phyloP scores from a whole-genome alignment of 2,797 vertebrate genomes.

The Hypotaenidia okinawae region DNA sequence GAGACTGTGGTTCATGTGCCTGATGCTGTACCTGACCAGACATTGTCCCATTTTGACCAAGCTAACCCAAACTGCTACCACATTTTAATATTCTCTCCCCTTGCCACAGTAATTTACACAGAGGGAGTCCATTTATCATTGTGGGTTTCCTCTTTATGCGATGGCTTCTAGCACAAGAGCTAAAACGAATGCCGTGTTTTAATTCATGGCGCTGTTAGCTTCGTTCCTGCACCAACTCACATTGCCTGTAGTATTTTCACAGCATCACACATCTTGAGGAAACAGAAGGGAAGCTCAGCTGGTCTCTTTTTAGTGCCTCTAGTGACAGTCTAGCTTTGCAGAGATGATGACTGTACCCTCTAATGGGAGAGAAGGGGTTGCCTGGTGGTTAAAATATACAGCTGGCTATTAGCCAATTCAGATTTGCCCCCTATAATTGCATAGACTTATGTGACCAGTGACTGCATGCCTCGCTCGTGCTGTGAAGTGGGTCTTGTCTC shows the following conservation, averaged over 20 bases:
- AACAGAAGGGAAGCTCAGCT: slow-evolving; percentile 64
- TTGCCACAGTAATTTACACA: not conserved
- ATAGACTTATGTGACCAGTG: not conserved
- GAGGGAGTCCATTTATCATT: not conserved
- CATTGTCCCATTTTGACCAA: not conserved
- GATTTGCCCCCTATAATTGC: not conserved
- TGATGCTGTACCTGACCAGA: not conserved
- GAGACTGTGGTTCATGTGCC: not conserved
- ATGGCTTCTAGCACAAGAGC: not conserved
- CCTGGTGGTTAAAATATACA: slow-evolving; percentile 38
- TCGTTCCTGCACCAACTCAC: not conserved
- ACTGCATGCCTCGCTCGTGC: not conserved
- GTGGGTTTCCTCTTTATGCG: not conserved
- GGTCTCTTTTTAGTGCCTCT: slow-evolving; percentile 23
- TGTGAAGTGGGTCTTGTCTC: not conserved
- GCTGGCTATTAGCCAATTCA: not conserved
- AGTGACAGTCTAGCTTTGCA: slow-evolving; percentile 19
- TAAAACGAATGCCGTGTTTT: not conserved
- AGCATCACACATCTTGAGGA: slow-evolving; percentile 40
- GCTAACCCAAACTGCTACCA: not conserved
- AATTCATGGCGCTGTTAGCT: not conserved
- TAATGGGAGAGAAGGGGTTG: slow-evolving; percentile 18
- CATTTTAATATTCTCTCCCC: not conserved
- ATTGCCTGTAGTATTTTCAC: slow-evolving; percentile 54
- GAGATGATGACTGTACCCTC: slow-evolving; percentile 42